phyloP scores from a whole-genome alignment of 2,888 invertebrate genomes.

The Habroteleia sp. region DNA sequence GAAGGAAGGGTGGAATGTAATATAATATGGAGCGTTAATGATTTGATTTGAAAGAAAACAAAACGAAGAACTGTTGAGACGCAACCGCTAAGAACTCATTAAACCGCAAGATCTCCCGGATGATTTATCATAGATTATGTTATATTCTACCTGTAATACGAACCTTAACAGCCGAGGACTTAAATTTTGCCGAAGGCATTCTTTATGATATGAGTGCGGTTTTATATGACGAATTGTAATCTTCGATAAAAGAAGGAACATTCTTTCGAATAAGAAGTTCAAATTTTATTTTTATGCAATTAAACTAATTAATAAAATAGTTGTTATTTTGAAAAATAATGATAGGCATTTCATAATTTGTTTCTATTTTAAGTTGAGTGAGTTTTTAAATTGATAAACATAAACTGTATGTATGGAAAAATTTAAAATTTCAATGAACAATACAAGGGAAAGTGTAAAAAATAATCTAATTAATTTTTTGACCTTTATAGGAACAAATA shows the following conservation, averaged over 20 bases:
- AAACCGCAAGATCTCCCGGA: constrained; percentile 67
- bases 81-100: constrained; percentile 64
- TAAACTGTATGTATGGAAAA: too few species aligned
- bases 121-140: constrained; percentile 79
- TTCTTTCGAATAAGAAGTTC: too few species aligned
- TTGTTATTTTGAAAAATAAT: too few species aligned
- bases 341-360: too few species aligned
- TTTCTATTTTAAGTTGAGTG: too few species aligned
- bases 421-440: too few species aligned
- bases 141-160: constrained; percentile 69
- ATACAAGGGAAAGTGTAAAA: too few species aligned
- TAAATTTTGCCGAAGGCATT: constrained; percentile 64
- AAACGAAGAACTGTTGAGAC: constrained; percentile 63
- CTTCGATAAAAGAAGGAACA: constrained; percentile 13
- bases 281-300: too few species aligned
- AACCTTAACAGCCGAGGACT: constrained; percentile 67
- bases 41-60: constrained; percentile 78
- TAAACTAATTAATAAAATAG: too few species aligned
- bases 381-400: too few species aligned
- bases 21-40: constrained; percentile 72
- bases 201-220: constrained; percentile 40
- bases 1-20: constrained; percentile 46
- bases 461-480: too few species aligned
- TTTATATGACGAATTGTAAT: constrained; percentile 30
- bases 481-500: too few species aligned